phyloP scores from a whole-genome alignment of 2,113 vertebrate genomes.

The Anolis carolinensis region DNA sequence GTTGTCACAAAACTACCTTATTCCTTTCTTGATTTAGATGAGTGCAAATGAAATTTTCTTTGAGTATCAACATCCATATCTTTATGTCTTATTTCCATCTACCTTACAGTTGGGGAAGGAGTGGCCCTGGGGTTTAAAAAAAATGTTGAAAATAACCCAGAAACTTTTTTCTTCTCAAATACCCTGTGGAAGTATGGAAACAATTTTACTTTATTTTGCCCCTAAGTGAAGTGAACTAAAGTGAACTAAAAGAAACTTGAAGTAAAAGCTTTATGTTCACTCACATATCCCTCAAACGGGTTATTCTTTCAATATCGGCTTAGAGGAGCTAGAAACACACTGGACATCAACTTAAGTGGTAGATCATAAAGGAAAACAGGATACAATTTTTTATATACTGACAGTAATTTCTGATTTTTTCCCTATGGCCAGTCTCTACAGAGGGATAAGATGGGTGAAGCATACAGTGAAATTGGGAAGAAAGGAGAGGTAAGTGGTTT shows the following conservation, averaged over 20 bases:
- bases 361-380: neutral
- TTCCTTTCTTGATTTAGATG: too few relatives aligned
- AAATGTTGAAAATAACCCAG: too few relatives aligned
- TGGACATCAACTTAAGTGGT: neutral
- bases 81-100: neutral
- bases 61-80: neutral
- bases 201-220: too few relatives aligned
- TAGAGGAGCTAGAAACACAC: neutral
- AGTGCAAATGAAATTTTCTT: neutral
- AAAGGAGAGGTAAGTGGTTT: conserved; percentile 77
- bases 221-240: too few relatives aligned
- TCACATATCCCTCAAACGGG: too few relatives aligned
- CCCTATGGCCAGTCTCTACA: conserved; percentile 70
- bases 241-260: neutral
- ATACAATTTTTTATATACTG: neutral
- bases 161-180: too few relatives aligned
- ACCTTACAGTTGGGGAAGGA: neutral
- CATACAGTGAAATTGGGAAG: conserved; percentile 78
- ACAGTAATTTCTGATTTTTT: neutral
- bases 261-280: neutral
- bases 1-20: neutral
- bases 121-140: too few relatives aligned
- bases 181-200: too few relatives aligned
- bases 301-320: neutral
- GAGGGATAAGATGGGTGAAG: conserved; percentile 78